Base-by-base conservation (phyloP, 2,797 vertebrate species). In the Acestrorhynchus altus region DNA sequence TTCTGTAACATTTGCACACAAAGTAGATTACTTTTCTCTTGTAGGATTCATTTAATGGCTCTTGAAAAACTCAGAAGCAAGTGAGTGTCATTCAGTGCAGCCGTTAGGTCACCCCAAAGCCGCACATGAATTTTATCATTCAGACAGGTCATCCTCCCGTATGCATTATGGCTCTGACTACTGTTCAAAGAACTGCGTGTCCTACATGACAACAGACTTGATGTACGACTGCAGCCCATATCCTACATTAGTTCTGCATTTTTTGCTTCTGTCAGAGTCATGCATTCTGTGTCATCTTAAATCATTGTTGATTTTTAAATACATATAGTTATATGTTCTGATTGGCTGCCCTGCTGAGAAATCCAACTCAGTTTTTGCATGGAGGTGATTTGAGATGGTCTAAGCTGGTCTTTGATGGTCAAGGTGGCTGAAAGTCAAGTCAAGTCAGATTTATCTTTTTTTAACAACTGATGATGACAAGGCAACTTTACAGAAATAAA, bases 1-100 rank as follows among this genome's bases (percentile, higher is more conserved):
- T 67, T 81, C 77, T 64, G 76, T 31, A 61, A 18, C 71, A 67
- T 67, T 80, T 74, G 51, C 68, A 73, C 44, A 10, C 35, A 69
- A 76, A 81, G 61, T 59, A 80, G 35, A 16, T 56, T 76, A 82
- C 57, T 54, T n/a, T 73, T 67, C 51, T 20, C 13, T n/a, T 47
- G 26, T 42, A 49, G 56, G 28, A 74, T 28, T 79, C 47, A 77
- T 82, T 67, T 4, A 35, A 39, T 46, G 46, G 59, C 64, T 69
- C 44, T 79, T 64, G 44, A 78, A 80, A 77, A 49, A 72, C 65
- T 69, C 24, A 78, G 42, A 67, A 73, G 10, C 49, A 20, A 52
- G 42, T 31, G 60, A 80, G 75, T 69, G 31, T 20, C 35, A 13
- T 61, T 24, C 60, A 70, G 57, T 18, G 20, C 4, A 13, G n/a